These are phyloP conservation scores for Lucinisca nassula DNA, from an alignment of 2,888 invertebrate genomes.

Conservation along the genomic window DNA sequence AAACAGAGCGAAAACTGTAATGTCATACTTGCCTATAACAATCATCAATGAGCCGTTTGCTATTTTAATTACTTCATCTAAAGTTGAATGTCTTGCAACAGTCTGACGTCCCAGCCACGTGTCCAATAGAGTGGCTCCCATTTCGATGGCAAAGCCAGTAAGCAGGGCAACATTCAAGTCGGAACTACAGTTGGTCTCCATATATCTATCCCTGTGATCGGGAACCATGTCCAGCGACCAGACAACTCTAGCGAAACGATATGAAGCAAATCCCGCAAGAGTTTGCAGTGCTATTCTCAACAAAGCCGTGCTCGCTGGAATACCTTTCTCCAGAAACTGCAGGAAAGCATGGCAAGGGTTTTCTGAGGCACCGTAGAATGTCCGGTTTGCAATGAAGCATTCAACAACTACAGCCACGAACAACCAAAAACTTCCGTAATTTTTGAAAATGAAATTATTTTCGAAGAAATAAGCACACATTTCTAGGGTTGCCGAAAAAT, in stretches of 20 bases:
- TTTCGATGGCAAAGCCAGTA: constrained; percentile 78
- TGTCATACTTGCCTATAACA: constrained; percentile 75
- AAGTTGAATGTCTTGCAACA: constrained; percentile 64
- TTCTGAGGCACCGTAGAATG: constrained; percentile 82
- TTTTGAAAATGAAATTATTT: constrained; percentile 83
- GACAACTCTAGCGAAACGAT: constrained; percentile 79
- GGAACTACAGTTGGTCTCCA: constrained; percentile 78
- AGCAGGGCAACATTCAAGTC: constrained; percentile 80
- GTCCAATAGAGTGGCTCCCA: constrained; percentile 80
- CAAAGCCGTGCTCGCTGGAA: constrained; percentile 64
- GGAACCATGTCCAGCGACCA: constrained; percentile 84
- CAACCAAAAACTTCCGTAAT: constrained; percentile 81
- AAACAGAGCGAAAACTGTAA: background rate
- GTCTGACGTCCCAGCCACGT: constrained; percentile 82
- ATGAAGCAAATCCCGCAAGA: constrained; percentile 81
- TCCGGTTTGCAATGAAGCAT: constrained; percentile 80
- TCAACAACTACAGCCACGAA: constrained; percentile 79
- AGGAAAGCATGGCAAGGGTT: constrained; percentile 82
- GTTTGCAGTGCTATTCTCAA: constrained; percentile 76
- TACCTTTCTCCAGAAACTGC: constrained; percentile 68
- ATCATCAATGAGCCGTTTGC: constrained; percentile 82
- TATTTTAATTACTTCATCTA: constrained; percentile 81
- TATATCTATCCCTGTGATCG: constrained; percentile 82
- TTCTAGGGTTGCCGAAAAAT: constrained; percentile 82
- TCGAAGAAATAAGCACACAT: constrained; percentile 85